phyloP scores from a whole-genome alignment of 2,113 vertebrate species.

The Pyxicephalus adspersus region DNA sequence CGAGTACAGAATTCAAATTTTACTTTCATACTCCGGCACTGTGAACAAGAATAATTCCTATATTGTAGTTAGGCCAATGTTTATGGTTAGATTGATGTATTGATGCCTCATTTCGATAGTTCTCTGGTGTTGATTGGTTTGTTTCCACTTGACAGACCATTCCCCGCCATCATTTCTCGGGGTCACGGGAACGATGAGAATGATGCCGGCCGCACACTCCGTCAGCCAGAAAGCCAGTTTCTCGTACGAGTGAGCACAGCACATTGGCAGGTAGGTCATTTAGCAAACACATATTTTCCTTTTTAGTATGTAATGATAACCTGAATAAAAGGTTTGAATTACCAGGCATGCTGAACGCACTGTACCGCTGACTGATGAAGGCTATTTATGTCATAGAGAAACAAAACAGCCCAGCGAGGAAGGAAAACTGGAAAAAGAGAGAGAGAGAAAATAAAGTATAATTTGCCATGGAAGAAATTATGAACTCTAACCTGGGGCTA shows the following conservation, averaged over 20 bases:
- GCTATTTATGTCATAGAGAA: constrained; percentile 80
- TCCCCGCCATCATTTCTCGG: not conserved
- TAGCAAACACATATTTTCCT: constrained; percentile 74
- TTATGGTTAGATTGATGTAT: not conserved
- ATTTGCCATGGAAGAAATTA: not conserved
- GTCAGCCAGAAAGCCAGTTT: constrained; percentile 6
- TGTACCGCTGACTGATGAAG: constrained; percentile 71
- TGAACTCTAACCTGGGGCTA: too few relatives aligned
- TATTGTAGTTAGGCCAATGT: too few relatives aligned
- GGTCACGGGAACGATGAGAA: not conserved
- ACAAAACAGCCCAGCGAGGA: constrained; percentile 55
- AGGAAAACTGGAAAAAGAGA: not conserved
- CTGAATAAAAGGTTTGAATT: constrained; percentile 79
- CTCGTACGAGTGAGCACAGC: constrained; percentile 11
- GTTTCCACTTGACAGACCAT: constrained; percentile 12
- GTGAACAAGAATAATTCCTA: not conserved
- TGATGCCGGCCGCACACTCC: not conserved
- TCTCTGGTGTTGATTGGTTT: constrained; percentile 1
- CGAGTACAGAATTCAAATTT: too few relatives aligned
- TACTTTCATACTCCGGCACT: not conserved
- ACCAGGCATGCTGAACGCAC: constrained; percentile 72
- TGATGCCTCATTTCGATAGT: not conserved
- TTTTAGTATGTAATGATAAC: constrained; percentile 72
- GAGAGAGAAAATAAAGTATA: not conserved
- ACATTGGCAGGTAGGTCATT: constrained; percentile 64